Evolutionary conservation across 1,140 invertebrate species (phyloP).

Genomic region (Zaprionus ornatus): DNA sequence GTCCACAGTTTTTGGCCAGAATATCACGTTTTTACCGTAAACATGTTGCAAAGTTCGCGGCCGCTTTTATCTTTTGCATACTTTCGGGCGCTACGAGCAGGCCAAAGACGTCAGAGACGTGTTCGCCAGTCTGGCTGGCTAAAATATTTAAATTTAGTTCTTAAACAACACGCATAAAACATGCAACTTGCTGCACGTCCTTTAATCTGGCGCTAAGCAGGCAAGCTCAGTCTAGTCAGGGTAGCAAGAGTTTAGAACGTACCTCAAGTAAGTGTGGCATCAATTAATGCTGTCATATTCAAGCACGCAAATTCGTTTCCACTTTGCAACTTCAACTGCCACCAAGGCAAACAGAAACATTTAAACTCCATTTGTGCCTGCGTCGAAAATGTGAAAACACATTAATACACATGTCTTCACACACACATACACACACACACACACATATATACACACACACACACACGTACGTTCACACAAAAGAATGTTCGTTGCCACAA

Average conservation of each 20-base stretch:
- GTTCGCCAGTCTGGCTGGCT: slow-evolving; percentile 37
- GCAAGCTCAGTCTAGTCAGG: neutral
- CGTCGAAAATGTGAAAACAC: neutral
- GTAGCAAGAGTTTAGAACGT: no score
- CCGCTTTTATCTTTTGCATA: slow-evolving; percentile 75
- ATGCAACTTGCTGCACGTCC: slow-evolving; percentile 7
- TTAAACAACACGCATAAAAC: slow-evolving; percentile 25
- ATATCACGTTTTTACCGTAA: slow-evolving; percentile 82
- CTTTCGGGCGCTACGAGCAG: slow-evolving; percentile 44
- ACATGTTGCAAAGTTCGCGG: slow-evolving; percentile 81
- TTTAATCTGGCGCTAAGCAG: neutral
- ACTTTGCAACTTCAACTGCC: neutral
- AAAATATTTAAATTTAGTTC: slow-evolving; percentile 72
- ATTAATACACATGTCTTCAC: neutral
- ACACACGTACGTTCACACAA: neutral
- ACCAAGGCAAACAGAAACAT: neutral
- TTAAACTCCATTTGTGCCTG: neutral
- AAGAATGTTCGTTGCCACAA: neutral
- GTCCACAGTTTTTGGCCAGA: slow-evolving; percentile 64
- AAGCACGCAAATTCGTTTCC: neutral
- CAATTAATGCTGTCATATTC: neutral
- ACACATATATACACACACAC: neutral
- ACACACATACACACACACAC: neutral
- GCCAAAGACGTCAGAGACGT: slow-evolving; percentile 64
- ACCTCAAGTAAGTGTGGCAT: neutral